These are phyloP conservation scores for Arvicanthis niloticus DNA, from an alignment of 2,113 vertebrate species.

Conservation along the genomic window DNA sequence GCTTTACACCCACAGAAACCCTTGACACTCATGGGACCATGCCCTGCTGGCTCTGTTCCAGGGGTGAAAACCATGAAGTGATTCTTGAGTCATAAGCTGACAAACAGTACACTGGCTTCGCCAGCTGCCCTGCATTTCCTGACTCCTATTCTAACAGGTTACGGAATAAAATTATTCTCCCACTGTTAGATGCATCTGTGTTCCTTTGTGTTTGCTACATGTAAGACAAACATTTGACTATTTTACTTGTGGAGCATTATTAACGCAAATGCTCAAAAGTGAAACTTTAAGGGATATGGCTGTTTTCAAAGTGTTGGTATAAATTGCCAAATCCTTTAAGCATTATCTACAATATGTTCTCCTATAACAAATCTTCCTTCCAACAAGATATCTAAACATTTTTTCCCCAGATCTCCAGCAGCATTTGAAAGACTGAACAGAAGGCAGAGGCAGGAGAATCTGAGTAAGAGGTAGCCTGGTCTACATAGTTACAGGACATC, in stretches of 20 bases:
- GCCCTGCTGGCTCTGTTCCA: too few species aligned
- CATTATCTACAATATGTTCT: neutral
- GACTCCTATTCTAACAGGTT: neutral
- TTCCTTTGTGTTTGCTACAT: neutral
- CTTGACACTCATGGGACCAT: too few species aligned
- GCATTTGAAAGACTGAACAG: neutral
- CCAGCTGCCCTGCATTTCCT: neutral
- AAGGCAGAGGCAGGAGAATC: neutral
- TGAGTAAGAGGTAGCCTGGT: neutral
- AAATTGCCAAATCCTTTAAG: slow-evolving; percentile 30
- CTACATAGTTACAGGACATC: neutral
- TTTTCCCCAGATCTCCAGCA: slow-evolving; percentile 2
- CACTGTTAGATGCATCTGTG: neutral
- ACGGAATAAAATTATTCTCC: neutral
- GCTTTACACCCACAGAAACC: too few species aligned
- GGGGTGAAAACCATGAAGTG: neutral
- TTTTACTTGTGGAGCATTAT: slow-evolving; percentile 30
- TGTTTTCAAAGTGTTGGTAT: slow-evolving; percentile 11
- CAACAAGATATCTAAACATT: neutral
- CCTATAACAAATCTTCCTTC: neutral
- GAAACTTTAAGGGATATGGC: slow-evolving; percentile 39
- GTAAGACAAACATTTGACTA: neutral
- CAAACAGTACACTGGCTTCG: neutral
- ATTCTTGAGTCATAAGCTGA: neutral
- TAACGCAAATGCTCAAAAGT: slow-evolving; percentile 26